Evolutionary conservation across 1,140 invertebrate genomes (phyloP), one percentile per base, ranked within the genome.

Genomic region (Mercenaria mercenaria): DNA sequence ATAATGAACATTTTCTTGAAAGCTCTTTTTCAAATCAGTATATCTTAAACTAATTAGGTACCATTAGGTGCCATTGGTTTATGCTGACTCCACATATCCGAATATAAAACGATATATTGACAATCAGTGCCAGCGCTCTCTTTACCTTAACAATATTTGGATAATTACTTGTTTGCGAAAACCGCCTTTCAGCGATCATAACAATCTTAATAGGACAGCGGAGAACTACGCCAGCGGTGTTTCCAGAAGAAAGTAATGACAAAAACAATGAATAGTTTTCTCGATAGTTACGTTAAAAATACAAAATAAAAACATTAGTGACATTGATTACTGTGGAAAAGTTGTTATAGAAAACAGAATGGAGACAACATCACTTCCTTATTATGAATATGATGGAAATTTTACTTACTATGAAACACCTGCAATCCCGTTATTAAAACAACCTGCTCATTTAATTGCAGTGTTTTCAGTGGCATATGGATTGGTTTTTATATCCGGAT

Each of bases 391-490:
- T 59, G 39, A 84, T 72, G 59, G 39, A 69, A 86, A 86, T 69
- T n/a, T 56, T 74, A 86, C 84, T 20, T 29, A 37, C 20, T 26
- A 56, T 52, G 43, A 56, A 47, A 15, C 52, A 23, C 23, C 52
- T 23, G 52, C 10, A 20, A 43, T 61, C 47, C 29, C 74, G 11
- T 69, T 88, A 26, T 23, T 88, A 32, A 81, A 81, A 34, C 86
- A 80, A 56, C 86, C 86, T 18, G 29, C 61, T 20, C 74, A 88
- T 37, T 18, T 88, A 34, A 88, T 88, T 56, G 47, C 76, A n/a
- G 52, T 88, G 26, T 80, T 67, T 81, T 34, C 86, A 23, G 39
- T 88, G 3, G 77, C 77, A 20, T 80, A 88, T 47, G 86, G 86
- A n/a, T 56, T 88, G 29, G 86, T 81, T 32, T 81, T 88, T 88